Base-by-base conservation (phyloP, 2,113 vertebrate species). In the Ciconia maguari region DNA sequence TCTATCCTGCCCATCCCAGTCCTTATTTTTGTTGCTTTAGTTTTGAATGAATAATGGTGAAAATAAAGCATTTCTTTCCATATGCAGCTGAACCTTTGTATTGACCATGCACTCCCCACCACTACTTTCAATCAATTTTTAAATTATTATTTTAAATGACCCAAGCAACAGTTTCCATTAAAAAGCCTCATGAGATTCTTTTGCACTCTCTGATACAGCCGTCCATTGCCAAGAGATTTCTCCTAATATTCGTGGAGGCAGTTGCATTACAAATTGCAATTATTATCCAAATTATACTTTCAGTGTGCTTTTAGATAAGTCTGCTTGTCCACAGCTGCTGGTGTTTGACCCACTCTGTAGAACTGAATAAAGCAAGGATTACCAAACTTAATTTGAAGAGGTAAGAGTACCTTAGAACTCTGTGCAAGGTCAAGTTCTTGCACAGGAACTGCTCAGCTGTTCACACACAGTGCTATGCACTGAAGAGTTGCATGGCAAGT, bases 251-350 rank as follows among this genome's bases (percentile, higher is more conserved):
- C 25, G 48, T 19, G 11, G 38, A 87, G 38, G 70, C 51, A 54
- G 62, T 38, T 72, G 66, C 61, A 61, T 82, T 95, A 94, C 74
- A 95, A 95, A 96, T 89, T 93, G 44, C 42, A 94, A 96, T 91
- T 91, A 72, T 89, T 89, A 85, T 54, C 41, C n/a, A 94, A 83
- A 85, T 89, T 95, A 91, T 69, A 91, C n/a, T 87, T 93, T 84
- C 25, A 38, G 6, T 52, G 25, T 71, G 34, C 18, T 89, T 90
- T 95, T 52, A 83, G 52, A 84, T 51, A 92, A 84, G 20, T 68
- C 64, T 92, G 17, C 70, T 79, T 74, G 42, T 91, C 60, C 82
- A 87, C 83, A 89, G 22, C 54, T 91, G 49, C 60, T 79, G 27
- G 7, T 69, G 16, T 76, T 96, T 92, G 49, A 89, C 78, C 87